Base-by-base conservation (phyloP, 2,888 invertebrate species). In the Torymus texanus region DNA sequence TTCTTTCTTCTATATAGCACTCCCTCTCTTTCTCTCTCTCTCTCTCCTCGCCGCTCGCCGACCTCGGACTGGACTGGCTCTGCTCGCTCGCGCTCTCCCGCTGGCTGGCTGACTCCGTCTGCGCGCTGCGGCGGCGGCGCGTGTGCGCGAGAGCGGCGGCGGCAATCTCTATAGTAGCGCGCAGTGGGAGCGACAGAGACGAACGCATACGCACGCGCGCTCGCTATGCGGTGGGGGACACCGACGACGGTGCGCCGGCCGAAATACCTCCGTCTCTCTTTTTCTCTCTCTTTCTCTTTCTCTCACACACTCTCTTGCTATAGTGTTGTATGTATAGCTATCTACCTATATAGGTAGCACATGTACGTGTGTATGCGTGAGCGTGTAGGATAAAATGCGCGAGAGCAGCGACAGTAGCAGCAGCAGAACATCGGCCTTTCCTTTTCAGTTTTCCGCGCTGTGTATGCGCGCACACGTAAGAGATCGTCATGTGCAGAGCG, bases 1-100 rank as follows among this genome's bases (percentile, higher is more conserved):
- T 51, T 21, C 72, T 24, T 58, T 56, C 1, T 21, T 21, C 21
- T 21, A 21, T 21, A 21, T 21, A 21, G 21, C 21, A 21, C 58
- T 29, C 75, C 58, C 66, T 41, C 53, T 18, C 24, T 41, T 41
- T 18, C 24, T 59, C 29, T 13, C 53, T 62, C 75, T 78, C 79
- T 85, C 87, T 85, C 83, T 86, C 83, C 87, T 86, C 86, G 84
- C 86, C 89, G 88, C 87, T 87, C 87, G 88, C 88, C 89, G 89
- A 88, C 87, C 87, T 88, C 87, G 81, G 85, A 90, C 90, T 90
- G 89, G 86, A 58, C 71, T 50, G 67, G 14, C 62, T 13, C 62
- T 14, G 61, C 71, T 62, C 41, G 24, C 29, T 63, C 13, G 16
- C 58, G 16, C 59, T 74, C 70, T 50, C 78, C 10, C 65, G 41